Percentiles rank a stretch among this genome's conserved stretches.
Evolutionary conservation across 2,888 invertebrate species (phyloP).

Genomic region (Dendrolimus pini): DNA sequence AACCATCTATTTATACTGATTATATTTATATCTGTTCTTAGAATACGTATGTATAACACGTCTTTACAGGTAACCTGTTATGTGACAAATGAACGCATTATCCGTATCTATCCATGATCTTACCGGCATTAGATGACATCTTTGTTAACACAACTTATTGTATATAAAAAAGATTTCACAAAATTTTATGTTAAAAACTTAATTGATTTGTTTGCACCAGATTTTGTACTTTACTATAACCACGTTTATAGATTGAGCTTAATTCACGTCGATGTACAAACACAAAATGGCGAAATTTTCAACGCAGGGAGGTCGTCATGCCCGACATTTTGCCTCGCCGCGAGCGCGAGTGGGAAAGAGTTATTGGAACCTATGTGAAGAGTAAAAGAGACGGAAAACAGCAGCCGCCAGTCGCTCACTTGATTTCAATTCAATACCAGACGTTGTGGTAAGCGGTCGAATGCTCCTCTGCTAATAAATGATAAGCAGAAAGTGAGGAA

Average conservation of each 20-base stretch:
- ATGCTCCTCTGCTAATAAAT: neutral
- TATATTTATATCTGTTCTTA: too few species aligned
- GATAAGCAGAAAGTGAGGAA: too few species aligned
- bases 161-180: too few species aligned
- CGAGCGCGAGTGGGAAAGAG: constrained; percentile 10
- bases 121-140: too few species aligned
- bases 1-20: too few species aligned
- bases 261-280: constrained; percentile 28
- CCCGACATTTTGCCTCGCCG: neutral
- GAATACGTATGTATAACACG: too few species aligned
- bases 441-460: constrained; percentile 6
- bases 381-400: neutral
- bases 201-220: too few species aligned
- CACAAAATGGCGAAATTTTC: constrained; percentile 20
- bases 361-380: constrained; percentile 1
- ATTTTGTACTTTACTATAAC: neutral
- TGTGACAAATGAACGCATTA: too few species aligned
- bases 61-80: too few species aligned
- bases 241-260: constrained; percentile 16
- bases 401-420: neutral
- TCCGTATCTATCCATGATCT: too few species aligned
- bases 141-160: too few species aligned
- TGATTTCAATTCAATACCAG: constrained; percentile 9
- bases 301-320: neutral
- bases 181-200: too few species aligned